Base-by-base conservation (phyloP, 2,797 vertebrate genomes). In the Anguilla marmorata region DNA sequence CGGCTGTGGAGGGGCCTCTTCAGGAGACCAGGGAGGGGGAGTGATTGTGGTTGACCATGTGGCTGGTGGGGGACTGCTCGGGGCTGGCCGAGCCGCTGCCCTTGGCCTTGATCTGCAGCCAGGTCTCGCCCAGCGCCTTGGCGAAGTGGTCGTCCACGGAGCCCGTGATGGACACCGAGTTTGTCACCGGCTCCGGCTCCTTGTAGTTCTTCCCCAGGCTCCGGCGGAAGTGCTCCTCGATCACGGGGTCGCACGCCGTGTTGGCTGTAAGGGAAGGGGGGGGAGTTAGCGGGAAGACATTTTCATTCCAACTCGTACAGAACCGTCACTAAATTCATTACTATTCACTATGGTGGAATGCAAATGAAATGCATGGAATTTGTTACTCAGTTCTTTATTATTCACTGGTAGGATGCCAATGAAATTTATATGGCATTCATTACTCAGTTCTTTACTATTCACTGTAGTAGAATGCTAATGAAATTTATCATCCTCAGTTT, bases 181-280 rank as follows among this genome's bases (percentile, higher is more conserved):
- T 99, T 90, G 98, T 95, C 9, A 96, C 96, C 0, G 98, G 97
- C 94, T 99, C 98, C 0, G 98, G 97, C 92, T 99, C 98, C 94
- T 98, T 99, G 96, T 99, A 99, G 92, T 99, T 99, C 95, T 98
- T 99, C 91, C 98, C 98, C 3, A 99, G 96, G 94, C 98, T 99
- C 90, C 98, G 95, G 88, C 98, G 98, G 96, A 99, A 99, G 91
- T 99, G 98, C 93, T 99, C 98, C 89, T 99, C 98, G 74, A 99
- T 98, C 94, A 99, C 98, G 0, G 98, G 98, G 93, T 99, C 98
- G 0, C 98, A 99, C 69, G 96, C 95, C 3, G 97, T 89, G 89
- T 96, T 95, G 85, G 97, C 97, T 98, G 89, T 0, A 60, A 84
- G 86, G 85, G 88, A 86, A 41, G 24, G 41, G 0, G 33, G 37